These are phyloP conservation scores for Brachionus plicatilis DNA, from an alignment of 1,140 invertebrate species.

Conservation along the genomic window DNA sequence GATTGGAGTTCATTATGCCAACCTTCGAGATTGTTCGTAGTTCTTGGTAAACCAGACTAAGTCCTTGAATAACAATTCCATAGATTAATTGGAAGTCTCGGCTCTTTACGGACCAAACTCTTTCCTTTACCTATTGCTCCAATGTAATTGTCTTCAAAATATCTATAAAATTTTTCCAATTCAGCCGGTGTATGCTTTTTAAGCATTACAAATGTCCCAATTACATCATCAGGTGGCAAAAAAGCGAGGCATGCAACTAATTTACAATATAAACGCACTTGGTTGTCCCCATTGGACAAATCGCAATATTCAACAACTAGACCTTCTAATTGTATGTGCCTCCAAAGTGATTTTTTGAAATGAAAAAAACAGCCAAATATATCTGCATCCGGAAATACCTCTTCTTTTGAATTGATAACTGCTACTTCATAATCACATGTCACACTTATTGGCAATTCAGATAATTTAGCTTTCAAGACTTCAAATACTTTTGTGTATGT, in stretches of 20 bases:
- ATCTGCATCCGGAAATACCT: not conserved
- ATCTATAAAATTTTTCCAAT: not conserved
- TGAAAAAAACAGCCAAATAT: constrained; percentile 17
- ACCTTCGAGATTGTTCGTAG: not conserved
- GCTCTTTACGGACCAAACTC: not conserved
- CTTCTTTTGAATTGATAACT: not conserved
- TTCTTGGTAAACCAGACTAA: not conserved
- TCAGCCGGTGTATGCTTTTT: not conserved
- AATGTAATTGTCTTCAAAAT: constrained; percentile 27
- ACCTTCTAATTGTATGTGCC: not conserved
- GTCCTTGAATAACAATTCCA: not conserved
- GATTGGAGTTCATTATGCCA: constrained; percentile 5
- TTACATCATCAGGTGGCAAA: not conserved
- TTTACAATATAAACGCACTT: not conserved
- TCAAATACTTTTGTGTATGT: not conserved
- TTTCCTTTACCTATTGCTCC: constrained; percentile 7
- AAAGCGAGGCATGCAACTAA: not conserved
- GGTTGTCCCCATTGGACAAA: not conserved
- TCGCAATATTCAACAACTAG: constrained; percentile 1
- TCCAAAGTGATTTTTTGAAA: constrained; percentile 11
- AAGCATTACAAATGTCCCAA: not conserved
- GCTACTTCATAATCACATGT: not conserved
- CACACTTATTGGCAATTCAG: not conserved
- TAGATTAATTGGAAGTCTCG: not conserved
- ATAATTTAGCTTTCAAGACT: not conserved